Conservation (phyloP, 2,888 invertebrate genomes). For the Hemistola chrysoprasaria region DNA sequence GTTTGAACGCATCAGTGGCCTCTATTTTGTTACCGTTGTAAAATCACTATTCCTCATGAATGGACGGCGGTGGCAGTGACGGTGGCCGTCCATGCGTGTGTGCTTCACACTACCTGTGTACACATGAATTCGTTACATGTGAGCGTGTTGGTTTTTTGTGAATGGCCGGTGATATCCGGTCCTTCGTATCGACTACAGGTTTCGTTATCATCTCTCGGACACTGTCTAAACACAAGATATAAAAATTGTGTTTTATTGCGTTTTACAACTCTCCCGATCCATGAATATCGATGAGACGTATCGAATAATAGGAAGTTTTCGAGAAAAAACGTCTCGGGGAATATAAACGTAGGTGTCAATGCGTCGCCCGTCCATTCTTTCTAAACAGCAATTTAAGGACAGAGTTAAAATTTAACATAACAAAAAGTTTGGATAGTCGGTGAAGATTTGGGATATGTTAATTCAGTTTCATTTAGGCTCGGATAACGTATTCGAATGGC, state of each 20-base stretch:
- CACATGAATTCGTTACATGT: constrained; percentile 39
- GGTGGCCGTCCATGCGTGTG: constrained; percentile 50
- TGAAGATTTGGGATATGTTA: constrained; percentile 66
- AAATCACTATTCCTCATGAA: constrained; percentile 73
- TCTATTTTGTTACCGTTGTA: constrained; percentile 61
- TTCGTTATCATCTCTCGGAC: constrained; percentile 77
- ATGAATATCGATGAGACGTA: constrained; percentile 71
- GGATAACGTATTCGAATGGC: constrained; percentile 60
- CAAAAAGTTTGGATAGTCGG: constrained; percentile 58
- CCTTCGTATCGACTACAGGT: constrained; percentile 72
- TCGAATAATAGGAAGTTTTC: constrained; percentile 59
- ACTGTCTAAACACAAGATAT: constrained; percentile 79
- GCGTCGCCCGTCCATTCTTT: constrained; percentile 47
- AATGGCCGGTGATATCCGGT: constrained; percentile 80
- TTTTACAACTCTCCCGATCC: constrained; percentile 68
- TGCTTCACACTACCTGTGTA: constrained; percentile 46
- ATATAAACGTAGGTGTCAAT: constrained; percentile 73
- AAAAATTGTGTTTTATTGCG: constrained; percentile 79
- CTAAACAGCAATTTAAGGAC: constrained; percentile 62
- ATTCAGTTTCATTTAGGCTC: constrained; percentile 59
- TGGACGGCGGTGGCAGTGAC: constrained; percentile 55
- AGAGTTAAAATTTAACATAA: constrained; percentile 61
- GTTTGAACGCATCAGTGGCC: constrained; percentile 46
- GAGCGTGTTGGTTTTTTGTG: constrained; percentile 72
- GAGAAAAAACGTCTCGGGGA: constrained; percentile 46